A percentile compares a stretch with the other conserved stretches of the same genome.
Evolutionary conservation across 2,113 vertebrate genomes (phyloP).

Genomic region (Lepisosteus oculatus): DNA sequence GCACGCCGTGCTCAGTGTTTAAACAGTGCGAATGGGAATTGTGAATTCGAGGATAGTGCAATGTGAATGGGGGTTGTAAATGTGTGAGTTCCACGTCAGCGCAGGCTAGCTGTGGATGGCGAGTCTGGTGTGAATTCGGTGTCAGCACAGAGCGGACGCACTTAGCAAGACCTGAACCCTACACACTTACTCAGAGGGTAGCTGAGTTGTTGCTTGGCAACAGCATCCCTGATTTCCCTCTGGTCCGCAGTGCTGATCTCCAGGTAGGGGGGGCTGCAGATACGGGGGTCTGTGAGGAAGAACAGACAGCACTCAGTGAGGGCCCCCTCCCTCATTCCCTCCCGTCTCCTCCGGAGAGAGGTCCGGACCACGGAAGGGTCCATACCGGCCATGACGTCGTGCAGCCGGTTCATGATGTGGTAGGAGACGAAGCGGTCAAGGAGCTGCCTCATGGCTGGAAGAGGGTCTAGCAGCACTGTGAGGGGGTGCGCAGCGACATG

Average conservation of each 20-base stretch:
- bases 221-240: constrained; percentile 38
- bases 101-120: no score
- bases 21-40: no score
- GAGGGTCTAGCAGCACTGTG: constrained; percentile 62
- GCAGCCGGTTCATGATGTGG: constrained; percentile 60
- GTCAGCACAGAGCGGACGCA: no score
- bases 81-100: no score
- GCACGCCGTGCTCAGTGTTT: no score
- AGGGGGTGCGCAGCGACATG: constrained; percentile 54
- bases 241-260: constrained; percentile 50
- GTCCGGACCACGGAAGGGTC: no score
- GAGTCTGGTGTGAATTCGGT: no score
- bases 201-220: constrained; percentile 39
- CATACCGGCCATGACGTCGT: constrained; percentile 52
- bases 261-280: constrained; percentile 63
- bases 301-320: neutral
- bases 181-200: constrained; percentile 63
- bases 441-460: constrained; percentile 58
- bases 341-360: neutral
- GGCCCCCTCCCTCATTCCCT: no score
- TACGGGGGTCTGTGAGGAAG: constrained; percentile 41
- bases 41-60: no score
- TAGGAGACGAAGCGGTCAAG: constrained; percentile 66
- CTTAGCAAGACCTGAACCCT: no score
- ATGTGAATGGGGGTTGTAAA: no score